Evolutionary conservation across 2,797 vertebrate species (phyloP).

Genomic region (Morus bassanus): DNA sequence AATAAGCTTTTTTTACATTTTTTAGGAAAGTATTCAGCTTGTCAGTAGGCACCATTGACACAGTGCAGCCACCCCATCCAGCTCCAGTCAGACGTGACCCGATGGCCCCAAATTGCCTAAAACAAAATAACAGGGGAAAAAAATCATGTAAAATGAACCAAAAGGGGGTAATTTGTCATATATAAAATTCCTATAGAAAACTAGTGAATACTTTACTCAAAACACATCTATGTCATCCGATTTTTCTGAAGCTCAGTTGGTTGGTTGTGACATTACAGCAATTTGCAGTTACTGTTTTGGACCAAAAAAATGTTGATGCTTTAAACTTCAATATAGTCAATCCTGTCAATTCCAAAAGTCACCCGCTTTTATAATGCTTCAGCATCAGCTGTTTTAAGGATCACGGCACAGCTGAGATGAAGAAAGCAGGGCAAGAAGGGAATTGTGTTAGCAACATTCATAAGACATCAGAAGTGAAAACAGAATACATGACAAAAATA

Average conservation of each 20-base stretch:
- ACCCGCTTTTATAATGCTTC: background rate
- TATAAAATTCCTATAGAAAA: background rate
- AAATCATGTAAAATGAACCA: background rate
- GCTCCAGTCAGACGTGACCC: constrained; percentile 95
- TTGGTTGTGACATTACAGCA: background rate
- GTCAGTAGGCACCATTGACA: constrained; percentile 90
- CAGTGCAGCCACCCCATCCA: constrained; percentile 96
- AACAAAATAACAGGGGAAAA: constrained; percentile 31
- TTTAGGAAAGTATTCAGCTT: constrained; percentile 84
- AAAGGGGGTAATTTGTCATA: background rate
- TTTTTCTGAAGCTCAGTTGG: background rate
- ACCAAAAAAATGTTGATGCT: background rate
- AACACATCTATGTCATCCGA: background rate
- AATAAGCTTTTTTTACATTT: constrained; percentile 84
- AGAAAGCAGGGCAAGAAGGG: constrained; percentile 44
- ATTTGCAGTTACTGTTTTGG: background rate
- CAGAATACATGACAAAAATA: constrained; percentile 64
- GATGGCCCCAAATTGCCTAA: constrained; percentile 87
- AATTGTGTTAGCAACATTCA: constrained; percentile 43
- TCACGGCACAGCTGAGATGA: constrained; percentile 17
- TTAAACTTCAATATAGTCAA: background rate
- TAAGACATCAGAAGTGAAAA: constrained; percentile 58
- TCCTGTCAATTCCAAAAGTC: background rate
- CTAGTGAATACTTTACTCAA: background rate
- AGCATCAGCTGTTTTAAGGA: constrained; percentile 45